Percentiles rank a stretch among this genome's conserved stretches.
phyloP scores from a whole-genome alignment of 1,140 invertebrate genomes.

The Drosophila pachea region DNA sequence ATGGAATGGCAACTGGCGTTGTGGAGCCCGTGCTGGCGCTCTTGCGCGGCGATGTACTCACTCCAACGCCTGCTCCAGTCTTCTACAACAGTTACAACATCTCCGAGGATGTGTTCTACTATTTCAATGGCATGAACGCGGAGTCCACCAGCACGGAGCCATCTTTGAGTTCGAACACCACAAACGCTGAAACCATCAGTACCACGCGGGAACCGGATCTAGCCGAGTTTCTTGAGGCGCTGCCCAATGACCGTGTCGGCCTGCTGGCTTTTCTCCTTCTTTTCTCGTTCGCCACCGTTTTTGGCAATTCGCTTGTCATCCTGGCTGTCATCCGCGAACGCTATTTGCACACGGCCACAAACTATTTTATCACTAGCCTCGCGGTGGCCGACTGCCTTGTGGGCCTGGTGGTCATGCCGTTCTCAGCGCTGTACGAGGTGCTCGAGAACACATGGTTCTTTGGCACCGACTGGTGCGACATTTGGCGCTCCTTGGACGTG shows the following conservation, averaged over 20 bases:
- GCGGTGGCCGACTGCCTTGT: slow-evolving; percentile 98
- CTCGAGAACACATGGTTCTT: slow-evolving; percentile 92
- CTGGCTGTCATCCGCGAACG: slow-evolving; percentile 94
- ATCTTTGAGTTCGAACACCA: slow-evolving; percentile 26
- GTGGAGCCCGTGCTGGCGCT: slow-evolving; percentile 58
- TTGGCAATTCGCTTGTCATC: slow-evolving; percentile 98
- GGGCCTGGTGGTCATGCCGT: slow-evolving; percentile 98
- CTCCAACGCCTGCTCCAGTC: slow-evolving; percentile 51
- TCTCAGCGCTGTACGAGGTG: slow-evolving; percentile 92
- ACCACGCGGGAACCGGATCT: slow-evolving; percentile 72
- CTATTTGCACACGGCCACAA: slow-evolving; percentile 95
- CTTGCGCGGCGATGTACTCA: slow-evolving; percentile 51
- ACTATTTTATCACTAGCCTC: slow-evolving; percentile 98
- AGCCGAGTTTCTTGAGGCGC: slow-evolving; percentile 77
- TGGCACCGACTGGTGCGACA: slow-evolving; percentile 93
- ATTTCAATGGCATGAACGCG: slow-evolving; percentile 68
- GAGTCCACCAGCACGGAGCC: slow-evolving; percentile 56
- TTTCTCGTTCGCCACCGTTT: slow-evolving; percentile 95
- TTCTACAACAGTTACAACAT: slow-evolving; percentile 76
- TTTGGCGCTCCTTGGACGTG: slow-evolving; percentile 98
- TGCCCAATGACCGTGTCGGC: slow-evolving; percentile 86
- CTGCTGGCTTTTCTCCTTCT: slow-evolving; percentile 91
- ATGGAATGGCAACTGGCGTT: slow-evolving; percentile 28
- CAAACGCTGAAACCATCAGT: slow-evolving; percentile 22
- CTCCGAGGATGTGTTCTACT: slow-evolving; percentile 73